These are phyloP conservation scores for Apostichopus leukothele DNA, from an alignment of 53 echinoderm and acorn worm genomes.

Conservation along the genomic window DNA sequence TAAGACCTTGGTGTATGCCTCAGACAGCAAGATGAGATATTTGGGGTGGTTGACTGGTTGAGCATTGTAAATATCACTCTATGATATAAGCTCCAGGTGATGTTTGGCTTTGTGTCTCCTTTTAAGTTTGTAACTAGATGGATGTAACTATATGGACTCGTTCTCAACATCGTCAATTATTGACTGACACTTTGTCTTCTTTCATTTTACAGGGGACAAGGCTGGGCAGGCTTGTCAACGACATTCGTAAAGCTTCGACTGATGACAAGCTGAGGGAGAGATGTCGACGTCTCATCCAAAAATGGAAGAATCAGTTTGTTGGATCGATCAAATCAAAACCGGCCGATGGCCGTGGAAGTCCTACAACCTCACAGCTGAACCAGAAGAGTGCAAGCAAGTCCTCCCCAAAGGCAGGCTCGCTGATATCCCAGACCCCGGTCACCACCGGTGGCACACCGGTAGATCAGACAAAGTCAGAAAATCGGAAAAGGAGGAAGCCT, in stretches of 20 bases:
- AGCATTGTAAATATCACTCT: no score
- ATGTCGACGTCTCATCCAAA: slow-evolving; percentile 77
- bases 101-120: no score
- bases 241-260: slow-evolving; percentile 83
- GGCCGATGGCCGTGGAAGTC: slow-evolving; percentile 36
- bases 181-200: background rate
- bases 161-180: no score
- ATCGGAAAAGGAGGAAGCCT: slow-evolving; percentile 81
- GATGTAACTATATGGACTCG: no score
- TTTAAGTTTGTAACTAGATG: no score
- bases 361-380: slow-evolving; percentile 38
- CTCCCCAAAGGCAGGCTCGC: slow-evolving; percentile 9
- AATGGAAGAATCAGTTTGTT: slow-evolving; percentile 93
- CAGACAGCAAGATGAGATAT: no score
- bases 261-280: slow-evolving; percentile 68
- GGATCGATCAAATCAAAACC: slow-evolving; percentile 50
- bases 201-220: slow-evolving; percentile 74
- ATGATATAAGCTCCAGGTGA: no score
- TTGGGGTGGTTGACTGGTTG: no score
- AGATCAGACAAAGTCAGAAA: slow-evolving; percentile 86
- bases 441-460: slow-evolving; percentile 58
- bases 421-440: slow-evolving; percentile 47
- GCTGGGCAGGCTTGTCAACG: slow-evolving; percentile 91
- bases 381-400: slow-evolving; percentile 37
- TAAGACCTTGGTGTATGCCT: no score